phyloP scores from a whole-genome alignment of 2,113 vertebrate genomes.

The Cryptoleucopteryx plumbea region DNA sequence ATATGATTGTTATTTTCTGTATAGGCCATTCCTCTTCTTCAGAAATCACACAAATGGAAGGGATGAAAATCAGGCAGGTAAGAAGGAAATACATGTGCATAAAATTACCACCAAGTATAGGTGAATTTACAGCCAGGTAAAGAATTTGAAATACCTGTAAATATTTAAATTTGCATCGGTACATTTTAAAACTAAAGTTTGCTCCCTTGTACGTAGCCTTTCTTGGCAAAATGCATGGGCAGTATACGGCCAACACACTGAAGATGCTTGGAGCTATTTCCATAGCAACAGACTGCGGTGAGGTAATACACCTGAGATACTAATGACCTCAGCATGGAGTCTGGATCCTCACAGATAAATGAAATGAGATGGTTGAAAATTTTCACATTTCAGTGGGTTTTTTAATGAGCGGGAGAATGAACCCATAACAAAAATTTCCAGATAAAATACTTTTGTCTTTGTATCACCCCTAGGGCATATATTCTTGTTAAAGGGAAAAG shows the following conservation, averaged over 20 bases:
- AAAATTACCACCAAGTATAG: neutral
- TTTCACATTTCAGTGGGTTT: neutral
- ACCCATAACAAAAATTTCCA: neutral
- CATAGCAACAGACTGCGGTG: conserved; percentile 46
- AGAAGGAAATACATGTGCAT: neutral
- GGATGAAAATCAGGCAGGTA: neutral
- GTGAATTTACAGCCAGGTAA: neutral
- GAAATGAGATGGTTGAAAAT: neutral
- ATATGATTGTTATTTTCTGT: neutral
- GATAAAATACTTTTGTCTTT: neutral
- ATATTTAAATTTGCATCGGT: neutral
- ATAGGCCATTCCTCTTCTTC: neutral
- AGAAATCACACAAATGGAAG: neutral
- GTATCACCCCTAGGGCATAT: neutral
- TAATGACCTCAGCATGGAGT: neutral
- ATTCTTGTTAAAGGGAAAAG: neutral
- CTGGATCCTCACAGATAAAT: conserved; percentile 13
- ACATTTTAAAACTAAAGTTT: neutral
- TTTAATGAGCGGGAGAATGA: neutral
- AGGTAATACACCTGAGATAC: conserved; percentile 51
- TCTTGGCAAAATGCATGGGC: neutral
- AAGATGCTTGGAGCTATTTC: conserved; percentile 31
- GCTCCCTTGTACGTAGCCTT: neutral
- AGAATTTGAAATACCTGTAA: neutral
- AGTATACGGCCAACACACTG: neutral